Percentiles rank a stretch among this genome's conserved stretches.
phyloP scores from a whole-genome alignment of 2,888 invertebrate species.

The Microctonus brassicae region DNA sequence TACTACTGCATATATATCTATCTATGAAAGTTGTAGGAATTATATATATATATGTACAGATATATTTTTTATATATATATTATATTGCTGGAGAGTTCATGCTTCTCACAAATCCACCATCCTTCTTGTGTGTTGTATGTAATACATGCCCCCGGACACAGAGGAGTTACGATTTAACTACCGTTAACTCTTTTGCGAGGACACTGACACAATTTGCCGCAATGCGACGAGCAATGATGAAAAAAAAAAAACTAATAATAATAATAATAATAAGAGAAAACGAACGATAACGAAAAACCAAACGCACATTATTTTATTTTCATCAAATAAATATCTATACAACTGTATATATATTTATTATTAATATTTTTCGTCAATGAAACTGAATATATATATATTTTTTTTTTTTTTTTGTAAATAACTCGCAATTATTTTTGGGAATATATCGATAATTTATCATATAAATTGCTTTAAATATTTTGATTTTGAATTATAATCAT shows the following conservation, averaged over 20 bases:
- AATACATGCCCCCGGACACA: slow-evolving; percentile 25
- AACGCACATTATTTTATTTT: no score
- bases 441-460: no score
- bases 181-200: slow-evolving; percentile 37
- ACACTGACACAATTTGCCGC: slow-evolving; percentile 34
- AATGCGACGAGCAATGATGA: background rate
- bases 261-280: background rate
- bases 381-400: no score
- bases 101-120: background rate
- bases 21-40: slow-evolving; percentile 19
- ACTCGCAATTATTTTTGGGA: no score
- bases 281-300: no score
- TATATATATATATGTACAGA: background rate
- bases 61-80: no score
- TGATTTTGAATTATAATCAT: no score
- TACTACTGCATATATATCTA: slow-evolving; percentile 16
- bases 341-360: no score
- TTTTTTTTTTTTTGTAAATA: no score
- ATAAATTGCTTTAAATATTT: no score
- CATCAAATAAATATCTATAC: no score
- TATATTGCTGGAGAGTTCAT: slow-evolving; percentile 9
- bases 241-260: background rate
- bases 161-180: slow-evolving; percentile 34
- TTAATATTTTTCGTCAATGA: no score
- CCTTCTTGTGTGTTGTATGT: slow-evolving; percentile 14